These are phyloP conservation scores for Leptopilina myrica DNA, from an alignment of 2,888 invertebrate species.

Conservation along the genomic window DNA sequence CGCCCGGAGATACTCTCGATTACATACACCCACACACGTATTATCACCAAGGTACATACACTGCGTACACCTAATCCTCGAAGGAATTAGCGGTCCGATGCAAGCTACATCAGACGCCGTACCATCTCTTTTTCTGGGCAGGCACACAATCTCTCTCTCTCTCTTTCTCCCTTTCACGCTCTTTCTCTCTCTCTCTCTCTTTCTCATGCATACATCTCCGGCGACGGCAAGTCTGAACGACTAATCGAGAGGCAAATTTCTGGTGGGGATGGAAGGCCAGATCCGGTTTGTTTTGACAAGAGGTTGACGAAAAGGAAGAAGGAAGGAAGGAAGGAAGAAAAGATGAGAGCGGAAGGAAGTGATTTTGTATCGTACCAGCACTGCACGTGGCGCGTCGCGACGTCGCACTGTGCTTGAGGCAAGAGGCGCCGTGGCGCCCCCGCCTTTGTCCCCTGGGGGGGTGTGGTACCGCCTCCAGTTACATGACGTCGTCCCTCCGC, in stretches of 20 bases:
- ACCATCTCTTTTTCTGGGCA: constrained; percentile 46
- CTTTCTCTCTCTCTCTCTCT: constrained; percentile 30
- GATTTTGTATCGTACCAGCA: constrained; percentile 67
- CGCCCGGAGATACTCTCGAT: constrained; percentile 12
- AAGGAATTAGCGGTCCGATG: constrained; percentile 55
- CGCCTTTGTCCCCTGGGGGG: constrained; percentile 62
- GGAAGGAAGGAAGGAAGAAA: constrained; percentile 22
- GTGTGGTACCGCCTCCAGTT: constrained; percentile 75
- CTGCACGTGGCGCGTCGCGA: constrained; percentile 77
- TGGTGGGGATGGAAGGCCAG: constrained; percentile 30
- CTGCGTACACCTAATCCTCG: constrained; percentile 59
- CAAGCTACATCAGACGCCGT: constrained; percentile 40
- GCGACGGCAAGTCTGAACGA: constrained; percentile 33
- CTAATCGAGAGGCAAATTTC: constrained; percentile 26
- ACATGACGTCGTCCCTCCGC: constrained; percentile 65
- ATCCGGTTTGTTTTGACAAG: constrained; percentile 11
- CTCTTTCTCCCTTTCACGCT: constrained; percentile 41
- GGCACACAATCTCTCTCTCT: constrained; percentile 41
- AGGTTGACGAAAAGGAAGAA: constrained; percentile 1
- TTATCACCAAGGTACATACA: constrained; percentile 43
- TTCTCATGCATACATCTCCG: constrained; percentile 13
- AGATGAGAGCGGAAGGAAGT: constrained; percentile 59
- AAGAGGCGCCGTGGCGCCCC: constrained; percentile 70
- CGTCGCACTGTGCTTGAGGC: constrained; percentile 77
- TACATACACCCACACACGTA: constrained; percentile 34